Percentiles rank a stretch among this genome's conserved stretches.
phyloP scores from a whole-genome alignment of 35 echinoderm and acorn worm genomes.

The Strongylocentrotus purpuratus region DNA sequence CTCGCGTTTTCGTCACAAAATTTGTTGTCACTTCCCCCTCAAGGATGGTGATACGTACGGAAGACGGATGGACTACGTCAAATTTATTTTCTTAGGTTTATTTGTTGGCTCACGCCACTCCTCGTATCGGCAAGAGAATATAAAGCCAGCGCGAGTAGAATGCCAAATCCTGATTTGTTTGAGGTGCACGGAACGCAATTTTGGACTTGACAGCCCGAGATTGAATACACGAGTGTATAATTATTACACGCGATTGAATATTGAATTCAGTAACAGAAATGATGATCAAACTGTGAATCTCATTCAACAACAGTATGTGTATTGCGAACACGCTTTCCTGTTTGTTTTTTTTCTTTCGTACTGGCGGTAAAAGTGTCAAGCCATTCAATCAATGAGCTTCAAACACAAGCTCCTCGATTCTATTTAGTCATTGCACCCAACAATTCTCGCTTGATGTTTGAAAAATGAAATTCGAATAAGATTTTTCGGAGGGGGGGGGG shows the following conservation, averaged over 20 bases:
- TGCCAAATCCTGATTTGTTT: background rate
- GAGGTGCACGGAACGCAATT: background rate
- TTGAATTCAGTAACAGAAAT: background rate
- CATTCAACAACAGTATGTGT: too few species aligned
- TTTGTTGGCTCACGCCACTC: background rate
- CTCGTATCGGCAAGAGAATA: background rate
- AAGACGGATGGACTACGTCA: background rate
- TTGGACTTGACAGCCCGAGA: background rate
- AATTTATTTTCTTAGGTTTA: background rate
- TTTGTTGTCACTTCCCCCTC: background rate
- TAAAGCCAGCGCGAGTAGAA: background rate
- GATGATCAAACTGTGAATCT: background rate
- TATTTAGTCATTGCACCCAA: too few species aligned
- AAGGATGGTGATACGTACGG: background rate
- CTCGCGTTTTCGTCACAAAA: background rate
- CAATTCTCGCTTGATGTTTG: too few species aligned
- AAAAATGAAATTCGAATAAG: too few species aligned
- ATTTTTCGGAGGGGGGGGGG: too few species aligned
- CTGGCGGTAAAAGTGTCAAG: too few species aligned
- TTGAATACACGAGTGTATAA: background rate
- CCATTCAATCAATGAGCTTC: too few species aligned
- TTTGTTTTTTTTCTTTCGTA: too few species aligned
- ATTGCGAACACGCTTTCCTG: too few species aligned
- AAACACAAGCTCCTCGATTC: too few species aligned
- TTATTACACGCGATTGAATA: too few species aligned